Percentiles rank a stretch among this genome's conserved stretches.
Conservation (phyloP, 2,888 invertebrate genomes). For the Lissocephala sabroskyi region DNA sequence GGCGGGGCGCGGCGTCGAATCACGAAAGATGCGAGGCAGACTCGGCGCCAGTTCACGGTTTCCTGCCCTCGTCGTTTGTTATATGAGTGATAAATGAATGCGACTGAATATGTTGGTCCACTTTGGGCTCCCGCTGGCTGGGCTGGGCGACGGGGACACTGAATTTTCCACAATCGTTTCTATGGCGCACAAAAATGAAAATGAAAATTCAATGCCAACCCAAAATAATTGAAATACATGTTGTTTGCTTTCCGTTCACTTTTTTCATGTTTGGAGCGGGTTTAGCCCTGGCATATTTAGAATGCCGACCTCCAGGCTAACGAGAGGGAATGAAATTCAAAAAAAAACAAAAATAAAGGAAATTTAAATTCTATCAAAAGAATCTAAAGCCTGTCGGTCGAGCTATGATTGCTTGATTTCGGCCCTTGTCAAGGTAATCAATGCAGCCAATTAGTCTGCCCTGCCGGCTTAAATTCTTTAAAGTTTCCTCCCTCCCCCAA, state of each 20-base stretch:
- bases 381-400: too few relatives aligned
- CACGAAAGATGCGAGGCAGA: too few relatives aligned
- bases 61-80: conserved; percentile 13
- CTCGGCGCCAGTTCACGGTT: background rate
- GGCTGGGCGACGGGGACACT: background rate
- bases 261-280: background rate
- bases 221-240: conserved; percentile 51
- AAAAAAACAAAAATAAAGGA: too few relatives aligned
- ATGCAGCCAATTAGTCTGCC: conserved; percentile 45
- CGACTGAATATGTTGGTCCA: background rate
- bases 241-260: conserved; percentile 11
- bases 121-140: background rate
- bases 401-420: too few relatives aligned
- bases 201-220: conserved; percentile 51
- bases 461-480: conserved; percentile 28
- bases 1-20: background rate
- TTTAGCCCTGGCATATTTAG: background rate
- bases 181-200: conserved; percentile 36
- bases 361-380: too few relatives aligned
- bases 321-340: too few relatives aligned
- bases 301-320: conserved; percentile 18
- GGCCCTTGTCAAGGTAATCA: background rate
- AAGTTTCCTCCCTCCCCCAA: conserved; percentile 26
- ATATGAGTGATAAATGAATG: conserved; percentile 14
- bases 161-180: conserved; percentile 5